Percentiles rank a stretch among this genome's conserved stretches.
These are phyloP conservation scores for Ricordea florida DNA, from an alignment of 92 coral and sea anemone genomes.

Conservation along the genomic window DNA sequence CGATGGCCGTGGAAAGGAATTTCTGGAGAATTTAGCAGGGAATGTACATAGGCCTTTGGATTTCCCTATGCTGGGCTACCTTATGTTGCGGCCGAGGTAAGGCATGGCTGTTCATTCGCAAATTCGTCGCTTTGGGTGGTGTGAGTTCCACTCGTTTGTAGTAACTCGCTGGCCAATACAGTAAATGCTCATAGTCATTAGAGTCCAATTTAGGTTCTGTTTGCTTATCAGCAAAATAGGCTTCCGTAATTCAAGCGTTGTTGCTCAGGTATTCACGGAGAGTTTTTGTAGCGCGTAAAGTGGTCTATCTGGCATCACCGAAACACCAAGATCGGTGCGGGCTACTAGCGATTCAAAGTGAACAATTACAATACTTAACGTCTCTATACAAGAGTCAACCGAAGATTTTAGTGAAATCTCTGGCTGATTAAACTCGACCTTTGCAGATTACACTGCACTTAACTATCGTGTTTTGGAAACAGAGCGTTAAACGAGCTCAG, in stretches of 20 bases:
- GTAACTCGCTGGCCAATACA: not conserved
- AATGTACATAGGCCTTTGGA: conserved; percentile 52
- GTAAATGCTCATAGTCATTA: conserved; percentile 4
- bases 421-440: too few species aligned
- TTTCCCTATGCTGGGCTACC: conserved; percentile 45
- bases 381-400: too few species aligned
- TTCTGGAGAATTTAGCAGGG: conserved; percentile 8
- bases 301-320: too few species aligned
- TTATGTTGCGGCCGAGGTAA: conserved; percentile 73
- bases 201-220: conserved; percentile 29
- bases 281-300: too few species aligned
- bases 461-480: too few species aligned
- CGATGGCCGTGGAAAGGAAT: conserved; percentile 15
- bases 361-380: too few species aligned
- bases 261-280: too few species aligned
- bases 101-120: not conserved
- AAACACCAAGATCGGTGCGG: too few species aligned
- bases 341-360: too few species aligned
- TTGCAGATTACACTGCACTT: too few species aligned
- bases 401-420: too few species aligned
- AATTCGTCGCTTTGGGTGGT: not conserved
- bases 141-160: conserved; percentile 3
- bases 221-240: conserved; percentile 40
- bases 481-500: too few species aligned
- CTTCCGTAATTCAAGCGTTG: conserved; percentile 18